phyloP scores from a whole-genome alignment of 1,140 invertebrate genomes.

The Drosophila azteca region DNA sequence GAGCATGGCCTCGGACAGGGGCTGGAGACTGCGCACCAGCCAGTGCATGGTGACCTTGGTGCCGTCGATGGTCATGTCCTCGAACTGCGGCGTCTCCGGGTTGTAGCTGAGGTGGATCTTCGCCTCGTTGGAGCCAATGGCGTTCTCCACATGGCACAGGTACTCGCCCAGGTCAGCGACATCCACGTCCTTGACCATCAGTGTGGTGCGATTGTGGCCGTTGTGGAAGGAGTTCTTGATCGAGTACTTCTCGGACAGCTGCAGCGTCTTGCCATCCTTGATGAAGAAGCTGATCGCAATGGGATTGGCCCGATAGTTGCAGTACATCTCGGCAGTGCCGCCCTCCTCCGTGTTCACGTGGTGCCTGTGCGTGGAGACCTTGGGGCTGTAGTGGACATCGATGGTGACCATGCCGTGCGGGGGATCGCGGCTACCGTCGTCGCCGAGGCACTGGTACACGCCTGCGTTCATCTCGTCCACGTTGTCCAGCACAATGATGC shows the following conservation, averaged over 20 bases:
- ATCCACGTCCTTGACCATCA: slow-evolving; percentile 59
- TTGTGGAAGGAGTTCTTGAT: slow-evolving; percentile 60
- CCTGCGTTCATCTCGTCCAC: slow-evolving; percentile 68
- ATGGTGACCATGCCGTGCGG: slow-evolving; percentile 69
- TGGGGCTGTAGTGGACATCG: slow-evolving; percentile 73
- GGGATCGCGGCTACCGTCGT: slow-evolving; percentile 66
- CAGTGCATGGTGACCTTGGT: slow-evolving; percentile 71
- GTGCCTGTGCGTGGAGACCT: slow-evolving; percentile 75
- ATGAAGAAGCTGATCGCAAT: slow-evolving; percentile 66
- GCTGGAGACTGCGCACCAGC: slow-evolving; percentile 76
- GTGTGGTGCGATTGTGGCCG: slow-evolving; percentile 70
- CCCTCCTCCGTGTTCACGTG: slow-evolving; percentile 69
- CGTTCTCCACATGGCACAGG: slow-evolving; percentile 70
- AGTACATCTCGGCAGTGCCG: slow-evolving; percentile 70
- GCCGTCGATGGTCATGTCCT: slow-evolving; percentile 60
- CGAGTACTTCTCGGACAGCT: slow-evolving; percentile 64
- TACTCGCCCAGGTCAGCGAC: slow-evolving; percentile 72
- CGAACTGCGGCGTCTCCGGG: slow-evolving; percentile 77
- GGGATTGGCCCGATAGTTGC: slow-evolving; percentile 74
- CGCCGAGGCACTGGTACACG: slow-evolving; percentile 75
- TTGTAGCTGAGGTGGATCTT: slow-evolving; percentile 64
- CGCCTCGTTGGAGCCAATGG: slow-evolving; percentile 61
- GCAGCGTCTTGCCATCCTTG: slow-evolving; percentile 58
- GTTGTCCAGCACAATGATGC: slow-evolving; percentile 60
- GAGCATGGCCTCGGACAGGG: slow-evolving; percentile 73